Evolutionary conservation across 1,140 invertebrate species (phyloP), one percentile per base, ranked within the genome.

Genomic region (Drosophila auraria): DNA sequence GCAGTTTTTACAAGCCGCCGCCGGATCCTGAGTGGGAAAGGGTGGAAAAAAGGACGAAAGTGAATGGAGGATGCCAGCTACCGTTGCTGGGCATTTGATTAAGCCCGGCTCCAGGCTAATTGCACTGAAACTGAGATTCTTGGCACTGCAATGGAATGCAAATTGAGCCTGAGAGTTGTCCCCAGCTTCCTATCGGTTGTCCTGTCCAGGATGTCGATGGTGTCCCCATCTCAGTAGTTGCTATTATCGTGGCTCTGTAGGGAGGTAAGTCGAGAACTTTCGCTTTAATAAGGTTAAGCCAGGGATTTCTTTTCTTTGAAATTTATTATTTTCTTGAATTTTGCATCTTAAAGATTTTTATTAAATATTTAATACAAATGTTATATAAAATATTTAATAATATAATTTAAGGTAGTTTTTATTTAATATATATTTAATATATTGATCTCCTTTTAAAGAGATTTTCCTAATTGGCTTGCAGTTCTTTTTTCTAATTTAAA

Each of bases 61-160:
- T 23, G 11, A 11, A 23, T 5, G 27, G 27, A 33, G 51, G n/a
- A 50, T 15, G 17, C 4, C 8, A 15, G 49, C 50, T 17, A 12
- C 1, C 27, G 27, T 57, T 33, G 51, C 45, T 42, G 47, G 49
- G 25, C 58, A 81, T 75, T 83, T 83, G 81, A 83, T 83, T 75
- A 73, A 58, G 69, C 58, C 61, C 11, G 33, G 47, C 51, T 56
- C 25, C 38, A 33, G 57, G 47, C 47, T 73, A 73, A 73, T 73
- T 73, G 70, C 53, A 36, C 40, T 73, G 68, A 51, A 73, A 60
- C 70, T 60, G 54, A 73, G 68, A 73, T 73, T 72, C 45, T 51
- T 20, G 30, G n/a, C 44, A 42, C 17, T 42, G 36, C 45, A 30
- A 11, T 11, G 45, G 42, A 38, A 72, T 72, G 45, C 58, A 50